Percentiles rank a stretch among this genome's conserved stretches.
phyloP scores from a whole-genome alignment of 1,140 invertebrate species.

The Adelges cooleyi region DNA sequence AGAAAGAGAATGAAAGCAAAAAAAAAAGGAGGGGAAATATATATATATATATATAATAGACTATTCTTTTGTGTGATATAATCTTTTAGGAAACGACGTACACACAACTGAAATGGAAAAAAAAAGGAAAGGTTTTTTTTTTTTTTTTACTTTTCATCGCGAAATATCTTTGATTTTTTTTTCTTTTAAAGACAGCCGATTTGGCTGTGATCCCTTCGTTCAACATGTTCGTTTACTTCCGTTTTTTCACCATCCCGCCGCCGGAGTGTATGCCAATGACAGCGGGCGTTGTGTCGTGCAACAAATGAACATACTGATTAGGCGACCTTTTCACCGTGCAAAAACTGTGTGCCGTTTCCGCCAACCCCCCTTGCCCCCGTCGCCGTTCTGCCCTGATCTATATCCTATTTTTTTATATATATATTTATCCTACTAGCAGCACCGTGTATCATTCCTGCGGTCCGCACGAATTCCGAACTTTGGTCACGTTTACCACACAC shows the following conservation, averaged over 20 bases:
- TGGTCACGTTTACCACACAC: too few species aligned
- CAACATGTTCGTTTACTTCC: too few species aligned
- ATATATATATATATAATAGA: too few species aligned
- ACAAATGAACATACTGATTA: conserved; percentile 17
- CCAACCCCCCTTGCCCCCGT: too few species aligned
- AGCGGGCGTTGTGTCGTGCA: background rate
- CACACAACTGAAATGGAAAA: background rate
- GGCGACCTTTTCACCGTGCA: background rate
- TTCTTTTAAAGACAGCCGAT: conserved; percentile 2
- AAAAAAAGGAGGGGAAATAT: too few species aligned
- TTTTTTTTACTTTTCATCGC: background rate
- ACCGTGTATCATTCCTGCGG: background rate
- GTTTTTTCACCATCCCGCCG: too few species aligned
- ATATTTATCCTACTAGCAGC: background rate
- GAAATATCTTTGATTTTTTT: conserved; percentile 13
- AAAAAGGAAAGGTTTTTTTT: background rate
- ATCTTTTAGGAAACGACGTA: conserved; percentile 19
- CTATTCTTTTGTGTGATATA: conserved; percentile 2
- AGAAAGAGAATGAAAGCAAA: background rate
- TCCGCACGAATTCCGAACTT: too few species aligned
- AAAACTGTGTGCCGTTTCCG: too few species aligned
- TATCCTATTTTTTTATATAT: background rate
- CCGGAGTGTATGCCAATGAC: background rate
- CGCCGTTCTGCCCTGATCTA: background rate
- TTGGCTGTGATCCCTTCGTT: conserved; percentile 13